Evolutionary conservation across 1,140 invertebrate genomes (phyloP).

Genomic region (Micrasema minimum): DNA sequence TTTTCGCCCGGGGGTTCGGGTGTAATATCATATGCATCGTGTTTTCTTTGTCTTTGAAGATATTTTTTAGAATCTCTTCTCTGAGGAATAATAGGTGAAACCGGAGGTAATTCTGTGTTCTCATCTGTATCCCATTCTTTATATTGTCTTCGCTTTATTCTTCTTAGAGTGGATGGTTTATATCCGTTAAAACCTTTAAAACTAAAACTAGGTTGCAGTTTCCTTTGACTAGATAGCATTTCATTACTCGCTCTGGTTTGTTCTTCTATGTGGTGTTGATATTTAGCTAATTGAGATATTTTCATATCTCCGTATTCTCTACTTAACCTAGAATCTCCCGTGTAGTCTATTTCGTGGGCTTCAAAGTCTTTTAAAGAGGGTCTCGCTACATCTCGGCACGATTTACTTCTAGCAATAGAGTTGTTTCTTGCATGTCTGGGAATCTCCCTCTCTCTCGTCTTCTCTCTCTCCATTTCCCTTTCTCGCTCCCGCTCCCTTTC

Average conservation of each 20-base stretch:
- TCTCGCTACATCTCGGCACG: constrained; percentile 63
- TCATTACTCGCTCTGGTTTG: constrained; percentile 65
- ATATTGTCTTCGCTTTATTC: constrained; percentile 65
- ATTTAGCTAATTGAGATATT: constrained; percentile 70
- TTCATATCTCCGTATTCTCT: constrained; percentile 60
- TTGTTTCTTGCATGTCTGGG: constrained; percentile 56
- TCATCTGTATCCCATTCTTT: constrained; percentile 68
- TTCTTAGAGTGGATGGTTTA: constrained; percentile 67
- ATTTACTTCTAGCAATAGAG: constrained; percentile 65
- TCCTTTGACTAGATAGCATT: constrained; percentile 61
- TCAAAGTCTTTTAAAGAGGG: constrained; percentile 54
- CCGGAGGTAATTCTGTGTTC: constrained; percentile 58
- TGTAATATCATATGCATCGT: constrained; percentile 59
- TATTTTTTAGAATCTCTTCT: constrained; percentile 66
- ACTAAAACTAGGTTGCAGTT: constrained; percentile 66
- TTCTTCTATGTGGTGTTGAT: constrained; percentile 71
- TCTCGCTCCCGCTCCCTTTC: too few species aligned
- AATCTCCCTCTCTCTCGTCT: not conserved
- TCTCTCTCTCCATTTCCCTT: too few species aligned
- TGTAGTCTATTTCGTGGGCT: constrained; percentile 57
- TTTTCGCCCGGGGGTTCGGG: constrained; percentile 57
- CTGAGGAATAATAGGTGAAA: constrained; percentile 59
- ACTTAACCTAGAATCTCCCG: constrained; percentile 55
- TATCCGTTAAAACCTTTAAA: constrained; percentile 71
- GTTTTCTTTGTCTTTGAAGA: constrained; percentile 64